phyloP scores from a whole-genome alignment of 1,140 invertebrate species.

The Oedothorax gibbosus region DNA sequence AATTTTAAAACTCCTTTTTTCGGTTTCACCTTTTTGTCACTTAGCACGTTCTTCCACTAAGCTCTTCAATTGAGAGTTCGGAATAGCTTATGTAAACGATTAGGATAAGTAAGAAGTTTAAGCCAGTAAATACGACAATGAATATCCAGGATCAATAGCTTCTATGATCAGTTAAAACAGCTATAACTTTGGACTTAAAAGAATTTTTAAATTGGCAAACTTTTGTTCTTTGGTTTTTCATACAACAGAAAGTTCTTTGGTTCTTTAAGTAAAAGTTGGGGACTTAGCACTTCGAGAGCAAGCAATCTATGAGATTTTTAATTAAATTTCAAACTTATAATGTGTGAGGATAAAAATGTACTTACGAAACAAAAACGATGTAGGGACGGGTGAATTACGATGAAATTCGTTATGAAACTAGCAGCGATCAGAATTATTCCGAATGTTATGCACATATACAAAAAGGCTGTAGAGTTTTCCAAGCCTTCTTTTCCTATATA shows the following conservation, averaged over 20 bases:
- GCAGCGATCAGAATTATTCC: neutral
- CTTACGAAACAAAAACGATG: neutral
- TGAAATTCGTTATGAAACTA: neutral
- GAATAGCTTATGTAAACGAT: too few relatives aligned
- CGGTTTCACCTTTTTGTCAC: too few relatives aligned
- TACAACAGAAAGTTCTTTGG: neutral
- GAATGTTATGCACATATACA: neutral
- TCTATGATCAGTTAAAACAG: too few relatives aligned
- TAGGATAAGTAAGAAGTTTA: too few relatives aligned
- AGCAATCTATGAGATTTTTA: neutral
- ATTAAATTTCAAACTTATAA: too few relatives aligned
- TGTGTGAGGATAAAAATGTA: neutral
- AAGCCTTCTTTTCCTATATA: slow-evolving; percentile 12
- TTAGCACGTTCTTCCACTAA: too few relatives aligned
- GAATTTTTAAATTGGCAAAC: neutral
- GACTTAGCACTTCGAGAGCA: neutral
- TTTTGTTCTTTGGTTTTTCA: neutral
- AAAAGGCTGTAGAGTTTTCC: neutral
- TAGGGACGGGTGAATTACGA: neutral
- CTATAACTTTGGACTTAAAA: neutral
- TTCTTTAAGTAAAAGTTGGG: neutral
- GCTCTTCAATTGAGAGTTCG: too few relatives aligned
- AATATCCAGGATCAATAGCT: too few relatives aligned
- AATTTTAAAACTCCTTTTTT: too few relatives aligned
- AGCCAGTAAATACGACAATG: too few relatives aligned